These are phyloP conservation scores for Aricia agestis DNA, from an alignment of 1,140 invertebrate genomes.

Conservation along the genomic window DNA sequence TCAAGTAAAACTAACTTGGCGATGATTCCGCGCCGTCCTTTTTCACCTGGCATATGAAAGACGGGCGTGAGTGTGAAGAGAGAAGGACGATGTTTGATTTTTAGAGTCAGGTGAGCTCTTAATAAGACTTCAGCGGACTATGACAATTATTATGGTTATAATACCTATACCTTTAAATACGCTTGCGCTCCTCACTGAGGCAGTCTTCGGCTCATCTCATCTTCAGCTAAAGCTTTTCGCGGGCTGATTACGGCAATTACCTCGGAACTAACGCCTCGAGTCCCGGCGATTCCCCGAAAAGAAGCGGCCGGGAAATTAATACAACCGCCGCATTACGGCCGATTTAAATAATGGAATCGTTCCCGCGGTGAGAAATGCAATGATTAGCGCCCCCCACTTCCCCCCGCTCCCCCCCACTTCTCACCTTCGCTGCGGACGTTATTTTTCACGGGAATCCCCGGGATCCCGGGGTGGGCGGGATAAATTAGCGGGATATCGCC, in stretches of 20 bases:
- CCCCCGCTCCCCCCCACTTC: too few relatives aligned
- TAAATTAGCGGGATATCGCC: not conserved
- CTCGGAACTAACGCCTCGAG: not conserved
- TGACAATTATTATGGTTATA: too few relatives aligned
- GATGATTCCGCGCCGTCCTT: too few relatives aligned
- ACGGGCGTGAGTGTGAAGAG: too few relatives aligned
- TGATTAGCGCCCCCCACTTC: not conserved
- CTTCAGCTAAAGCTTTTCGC: not conserved
- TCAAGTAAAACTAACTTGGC: too few relatives aligned
- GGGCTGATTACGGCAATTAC: not conserved
- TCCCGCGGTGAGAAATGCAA: not conserved
- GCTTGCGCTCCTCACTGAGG: too few relatives aligned
- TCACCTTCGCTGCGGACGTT: not conserved
- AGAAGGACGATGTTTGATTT: too few relatives aligned
- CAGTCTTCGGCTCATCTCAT: too few relatives aligned
- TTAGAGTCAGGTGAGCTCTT: too few relatives aligned
- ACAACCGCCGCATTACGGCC: not conserved
- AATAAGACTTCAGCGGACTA: too few relatives aligned
- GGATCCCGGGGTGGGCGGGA: not conserved
- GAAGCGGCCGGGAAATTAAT: not conserved
- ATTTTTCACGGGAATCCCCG: not conserved
- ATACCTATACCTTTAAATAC: too few relatives aligned
- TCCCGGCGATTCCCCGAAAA: not conserved
- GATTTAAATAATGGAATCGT: constrained; percentile 3
- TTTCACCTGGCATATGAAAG: too few relatives aligned